Conservation (phyloP, 2,797 vertebrate genomes). For the Thripadectes ignobilis region DNA sequence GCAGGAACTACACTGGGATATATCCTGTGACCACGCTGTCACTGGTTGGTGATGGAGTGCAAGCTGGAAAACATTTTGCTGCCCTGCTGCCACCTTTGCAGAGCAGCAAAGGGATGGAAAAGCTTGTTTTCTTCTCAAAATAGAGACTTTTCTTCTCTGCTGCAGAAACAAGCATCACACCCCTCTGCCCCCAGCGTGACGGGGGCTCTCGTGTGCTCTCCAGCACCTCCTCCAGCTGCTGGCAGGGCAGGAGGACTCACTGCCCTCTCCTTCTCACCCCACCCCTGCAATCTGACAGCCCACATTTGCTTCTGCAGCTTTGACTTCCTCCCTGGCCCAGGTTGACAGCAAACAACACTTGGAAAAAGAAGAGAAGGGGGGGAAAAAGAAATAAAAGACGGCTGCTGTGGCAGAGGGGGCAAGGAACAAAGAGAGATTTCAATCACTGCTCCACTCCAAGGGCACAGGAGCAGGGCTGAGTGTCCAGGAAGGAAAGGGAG, state of each 20-base stretch:
- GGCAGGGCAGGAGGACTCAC: neutral
- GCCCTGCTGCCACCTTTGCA: fast-evolving
- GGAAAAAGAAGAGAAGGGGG: neutral
- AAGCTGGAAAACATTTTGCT: neutral
- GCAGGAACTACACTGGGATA: neutral
- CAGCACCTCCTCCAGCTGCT: neutral
- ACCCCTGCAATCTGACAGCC: slow-evolving; percentile 11
- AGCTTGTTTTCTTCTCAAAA: neutral
- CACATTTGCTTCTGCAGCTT: neutral
- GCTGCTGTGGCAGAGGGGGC: neutral
- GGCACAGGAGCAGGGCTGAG: fast-evolving
- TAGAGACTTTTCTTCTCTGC: neutral
- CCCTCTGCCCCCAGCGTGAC: fast-evolving
- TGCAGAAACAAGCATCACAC: neutral
- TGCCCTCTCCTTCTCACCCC: slow-evolving; percentile 24
- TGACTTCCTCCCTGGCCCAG: neutral
- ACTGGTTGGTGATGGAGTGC: fast-evolving
- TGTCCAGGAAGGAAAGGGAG: neutral
- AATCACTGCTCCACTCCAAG: neutral
- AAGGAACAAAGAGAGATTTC: slow-evolving; percentile 19
- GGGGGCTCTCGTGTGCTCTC: neutral
- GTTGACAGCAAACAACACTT: neutral
- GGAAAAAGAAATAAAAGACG: neutral
- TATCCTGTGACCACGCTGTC: fast-evolving
- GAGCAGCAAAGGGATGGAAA: neutral